Percentiles rank a stretch among this genome's conserved stretches.
These are phyloP conservation scores for Tenualosa ilisha DNA, from an alignment of 2,797 vertebrate species.

Conservation along the genomic window DNA sequence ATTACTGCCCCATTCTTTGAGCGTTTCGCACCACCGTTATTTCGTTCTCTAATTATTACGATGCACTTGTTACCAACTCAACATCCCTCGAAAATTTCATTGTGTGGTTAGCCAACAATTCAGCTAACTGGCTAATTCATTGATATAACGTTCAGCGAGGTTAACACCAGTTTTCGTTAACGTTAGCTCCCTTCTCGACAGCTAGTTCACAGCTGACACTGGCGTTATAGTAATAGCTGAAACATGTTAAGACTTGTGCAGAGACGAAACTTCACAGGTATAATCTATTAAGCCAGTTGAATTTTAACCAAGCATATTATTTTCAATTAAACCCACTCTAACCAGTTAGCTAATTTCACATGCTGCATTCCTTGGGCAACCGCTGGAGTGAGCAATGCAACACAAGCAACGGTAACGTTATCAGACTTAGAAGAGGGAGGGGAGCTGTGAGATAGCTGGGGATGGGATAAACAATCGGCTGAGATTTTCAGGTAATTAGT, in stretches of 20 bases:
- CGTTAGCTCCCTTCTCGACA: not conserved
- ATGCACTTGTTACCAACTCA: not conserved
- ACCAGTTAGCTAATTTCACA: constrained; percentile 2
- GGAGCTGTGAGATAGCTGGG: not conserved
- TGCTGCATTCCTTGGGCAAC: constrained; percentile 28
- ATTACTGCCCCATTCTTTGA: not conserved
- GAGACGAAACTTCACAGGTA: not conserved
- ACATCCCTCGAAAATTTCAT: not conserved
- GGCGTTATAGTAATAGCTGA: not conserved
- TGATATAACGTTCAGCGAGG: not conserved
- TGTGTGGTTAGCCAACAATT: not conserved
- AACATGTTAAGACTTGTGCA: not conserved
- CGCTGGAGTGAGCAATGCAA: constrained; percentile 13
- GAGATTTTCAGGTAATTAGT: not conserved
- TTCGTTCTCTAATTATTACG: not conserved
- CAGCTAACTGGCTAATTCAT: not conserved
- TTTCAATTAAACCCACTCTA: not conserved
- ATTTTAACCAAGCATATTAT: not conserved
- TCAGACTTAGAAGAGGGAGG: not conserved
- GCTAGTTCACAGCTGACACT: not conserved
- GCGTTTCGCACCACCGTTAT: not conserved
- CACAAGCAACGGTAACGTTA: not conserved
- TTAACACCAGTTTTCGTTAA: not conserved
- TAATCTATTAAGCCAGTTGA: not conserved
- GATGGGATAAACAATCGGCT: not conserved